These are phyloP conservation scores for Andrena hattorfiana DNA, from an alignment of 2,888 invertebrate genomes.

Conservation along the genomic window DNA sequence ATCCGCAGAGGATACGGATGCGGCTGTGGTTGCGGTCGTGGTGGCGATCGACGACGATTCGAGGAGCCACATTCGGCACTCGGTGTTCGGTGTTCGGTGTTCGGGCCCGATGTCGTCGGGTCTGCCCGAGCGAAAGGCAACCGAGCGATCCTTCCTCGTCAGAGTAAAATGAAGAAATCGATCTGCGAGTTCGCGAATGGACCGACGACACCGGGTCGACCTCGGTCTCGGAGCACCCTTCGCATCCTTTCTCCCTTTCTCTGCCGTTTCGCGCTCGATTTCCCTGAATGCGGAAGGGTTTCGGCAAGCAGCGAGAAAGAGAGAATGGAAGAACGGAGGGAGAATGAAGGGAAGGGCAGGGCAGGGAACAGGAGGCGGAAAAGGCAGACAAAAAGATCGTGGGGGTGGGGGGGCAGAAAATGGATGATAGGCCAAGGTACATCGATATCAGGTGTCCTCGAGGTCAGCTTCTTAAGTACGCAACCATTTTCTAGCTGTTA, in stretches of 20 bases:
- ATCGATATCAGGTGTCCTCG: constrained; percentile 51
- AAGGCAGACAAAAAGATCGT: neutral
- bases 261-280: neutral
- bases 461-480: constrained; percentile 50
- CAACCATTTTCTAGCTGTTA: constrained; percentile 45
- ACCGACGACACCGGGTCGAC: constrained; percentile 6
- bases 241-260: constrained; percentile 3
- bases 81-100: constrained; percentile 1
- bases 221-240: neutral
- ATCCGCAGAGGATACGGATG: neutral
- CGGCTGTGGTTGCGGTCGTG: neutral
- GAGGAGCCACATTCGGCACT: neutral
- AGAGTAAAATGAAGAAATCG: neutral
- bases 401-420: neutral
- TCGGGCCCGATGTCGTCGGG: constrained; percentile 5
- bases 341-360: neutral
- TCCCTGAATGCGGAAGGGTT: no score
- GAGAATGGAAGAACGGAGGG: constrained; percentile 1
- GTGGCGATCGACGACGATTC: neutral
- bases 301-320: neutral
- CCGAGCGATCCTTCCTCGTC: neutral
- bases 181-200: constrained; percentile 2
- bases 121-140: neutral
- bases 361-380: neutral
- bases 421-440: constrained; percentile 12